Evolutionary conservation across 64 coral and sea anemone genomes (phyloP), one percentile per base, ranked within the genome.

Genomic region (Hydrozoanthus tunicans): DNA sequence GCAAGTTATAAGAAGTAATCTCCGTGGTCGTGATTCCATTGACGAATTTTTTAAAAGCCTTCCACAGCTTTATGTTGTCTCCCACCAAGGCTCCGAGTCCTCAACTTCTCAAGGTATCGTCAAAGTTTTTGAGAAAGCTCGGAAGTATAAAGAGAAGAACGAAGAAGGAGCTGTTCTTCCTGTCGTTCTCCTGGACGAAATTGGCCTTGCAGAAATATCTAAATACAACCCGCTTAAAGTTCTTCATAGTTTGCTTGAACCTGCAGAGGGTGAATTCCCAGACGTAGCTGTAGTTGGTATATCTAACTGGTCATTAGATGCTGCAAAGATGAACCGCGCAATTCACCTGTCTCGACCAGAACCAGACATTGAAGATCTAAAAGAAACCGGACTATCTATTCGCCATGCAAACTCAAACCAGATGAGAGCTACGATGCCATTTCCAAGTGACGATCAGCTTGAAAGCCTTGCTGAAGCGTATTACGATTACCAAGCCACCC

Each of bases 291-390:
- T 96, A 53, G 95, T 96, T 17, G 95, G 95, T 57, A 96, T 96
- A 15, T 96, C 95, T 52, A 96, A 93, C 77, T 93, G 93, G 90
- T 82, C 93, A 11, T 81, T 96, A 70, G 94, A 96, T 91, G 91
- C 94, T 64, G 94, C 94, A 53, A 96, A 96, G 64, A 96, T 96
- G 94, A 96, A 96, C 80, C 94, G 94, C 78, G 94, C 94, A 53
- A 93, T 93, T 64, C 94, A 96, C 69, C 94, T 96, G 26, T 96
- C 94, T 13, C 78, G 94, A 27, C 94, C 94, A 79, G 94, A 96
- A 81, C 94, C 94, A 58, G 81, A 82, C 60, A 51, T 80, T 10
- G 73, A 91, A 11, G 94, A 96, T 64, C 66, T 92, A 13, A 89
- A 67, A 56, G 90, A 95, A 81, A 92, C 90, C 77, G 93, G 90